Base-by-base conservation (phyloP, 2,888 invertebrate species). In the Orthosia incerta region DNA sequence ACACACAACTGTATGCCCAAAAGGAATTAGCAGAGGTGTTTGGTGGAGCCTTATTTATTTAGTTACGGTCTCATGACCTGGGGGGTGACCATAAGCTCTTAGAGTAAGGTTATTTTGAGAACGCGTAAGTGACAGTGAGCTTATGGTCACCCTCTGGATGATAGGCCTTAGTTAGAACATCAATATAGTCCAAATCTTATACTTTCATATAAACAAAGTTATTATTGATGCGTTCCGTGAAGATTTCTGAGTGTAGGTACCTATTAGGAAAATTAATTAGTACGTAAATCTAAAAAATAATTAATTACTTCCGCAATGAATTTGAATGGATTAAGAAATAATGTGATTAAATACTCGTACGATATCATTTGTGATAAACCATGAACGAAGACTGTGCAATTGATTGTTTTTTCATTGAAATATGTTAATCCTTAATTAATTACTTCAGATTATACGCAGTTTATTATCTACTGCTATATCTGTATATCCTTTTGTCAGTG, bases 351-450 rank as follows among this genome's bases (percentile, higher is more conserved):
- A 45, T 31, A 31, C 18, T 53, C 51, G 51, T n/a, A 53, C 51
- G 20, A 53, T 46, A 77, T 71, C 62, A 65, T 20, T 51, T 50
- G 26, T 62, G 65, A 71, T 77, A 62, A 61, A 53, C 62, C 16
- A 16, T 45, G 18, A 76, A 13, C 55, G 4, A 39, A 46, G 7
- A 15, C 20, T 18, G 15, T 31, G 31, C 31, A 31, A 31, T 31
- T 31, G 31, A 7, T 31, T 31, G 31, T 31, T 31, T 7, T 71
- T 45, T 31, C 0, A 16, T 31, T 5, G 1, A 31, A 31, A 31
- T 31, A 39, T 48, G 0, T 31, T 46, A 53, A 72, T 60, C 72
- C 20, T 18, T 53, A 9, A 53, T 60, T 60, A 46, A 53, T 48
- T 23, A 48, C 13, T 23, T n/a, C 7, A 13, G 23, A 57, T 71